These are phyloP conservation scores for Cremastobaeus sp. DNA, from an alignment of 2,888 invertebrate species.

Conservation along the genomic window DNA sequence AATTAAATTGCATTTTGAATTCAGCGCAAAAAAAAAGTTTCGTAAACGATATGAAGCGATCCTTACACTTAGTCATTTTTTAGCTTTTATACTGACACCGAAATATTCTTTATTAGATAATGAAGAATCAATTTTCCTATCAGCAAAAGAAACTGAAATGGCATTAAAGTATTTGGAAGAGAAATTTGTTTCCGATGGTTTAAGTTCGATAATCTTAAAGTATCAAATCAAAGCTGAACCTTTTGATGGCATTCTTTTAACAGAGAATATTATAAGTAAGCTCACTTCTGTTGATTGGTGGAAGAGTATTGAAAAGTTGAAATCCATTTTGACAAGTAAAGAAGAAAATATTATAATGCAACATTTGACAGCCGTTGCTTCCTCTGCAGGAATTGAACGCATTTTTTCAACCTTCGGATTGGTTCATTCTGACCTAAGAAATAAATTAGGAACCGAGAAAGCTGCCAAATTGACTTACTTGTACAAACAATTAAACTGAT, in stretches of 20 bases:
- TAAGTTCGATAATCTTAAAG: neutral
- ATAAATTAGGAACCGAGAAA: conserved; percentile 7
- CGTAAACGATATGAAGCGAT: neutral
- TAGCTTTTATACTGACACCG: conserved; percentile 3
- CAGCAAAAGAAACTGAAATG: conserved; percentile 4
- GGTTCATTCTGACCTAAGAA: conserved; percentile 10
- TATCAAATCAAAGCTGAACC: neutral
- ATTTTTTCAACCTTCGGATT: conserved; percentile 15
- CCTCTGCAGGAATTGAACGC: conserved; percentile 5
- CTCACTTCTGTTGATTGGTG: conserved; percentile 8
- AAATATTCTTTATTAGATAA: conserved; percentile 7
- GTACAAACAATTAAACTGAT: neutral
- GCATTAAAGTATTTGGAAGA: neutral
- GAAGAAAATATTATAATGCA: conserved; percentile 8
- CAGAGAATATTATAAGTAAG: neutral
- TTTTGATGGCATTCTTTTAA: neutral
- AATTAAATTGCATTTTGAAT: neutral
- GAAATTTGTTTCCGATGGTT: conserved; percentile 1
- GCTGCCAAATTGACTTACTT: conserved; percentile 2
- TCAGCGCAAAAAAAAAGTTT: conserved; percentile 3
- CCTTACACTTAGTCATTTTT: conserved; percentile 5
- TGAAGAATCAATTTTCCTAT: neutral
- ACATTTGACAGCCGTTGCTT: conserved; percentile 1
- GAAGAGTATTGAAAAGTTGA: conserved; percentile 7
- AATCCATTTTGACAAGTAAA: neutral